Evolutionary conservation across 2,888 invertebrate species (phyloP).

Genomic region (Dione vanillae): DNA sequence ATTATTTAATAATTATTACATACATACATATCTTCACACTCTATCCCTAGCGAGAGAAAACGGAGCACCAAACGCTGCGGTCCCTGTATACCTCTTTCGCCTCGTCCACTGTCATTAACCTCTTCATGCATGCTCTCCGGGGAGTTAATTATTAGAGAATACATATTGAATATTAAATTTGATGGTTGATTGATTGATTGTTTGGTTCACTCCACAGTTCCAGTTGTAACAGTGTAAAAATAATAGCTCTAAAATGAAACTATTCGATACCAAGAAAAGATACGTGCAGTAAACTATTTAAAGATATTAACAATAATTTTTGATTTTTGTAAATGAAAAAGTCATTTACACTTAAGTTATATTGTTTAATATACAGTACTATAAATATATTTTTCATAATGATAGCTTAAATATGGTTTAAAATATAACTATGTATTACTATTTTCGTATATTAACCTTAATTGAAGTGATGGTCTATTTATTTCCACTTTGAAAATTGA

Average conservation of each 20-base stretch:
- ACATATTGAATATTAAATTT: no score
- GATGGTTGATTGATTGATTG: no score
- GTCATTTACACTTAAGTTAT: neutral
- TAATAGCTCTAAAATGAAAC: neutral
- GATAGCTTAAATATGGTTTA: neutral
- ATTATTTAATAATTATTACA: no score
- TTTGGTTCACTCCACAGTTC: no score
- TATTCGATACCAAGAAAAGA: neutral
- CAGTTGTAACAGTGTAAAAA: neutral
- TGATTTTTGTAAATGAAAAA: neutral
- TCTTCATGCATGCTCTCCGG: no score
- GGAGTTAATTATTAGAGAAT: no score
- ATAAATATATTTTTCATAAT: neutral
- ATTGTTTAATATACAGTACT: neutral
- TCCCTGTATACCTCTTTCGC: no score
- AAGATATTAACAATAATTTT: conserved; percentile 7
- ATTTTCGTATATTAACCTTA: neutral
- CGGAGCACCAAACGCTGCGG: no score
- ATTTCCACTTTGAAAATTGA: neutral
- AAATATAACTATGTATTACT: neutral
- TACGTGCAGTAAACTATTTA: neutral
- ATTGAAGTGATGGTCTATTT: neutral
- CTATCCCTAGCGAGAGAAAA: no score
- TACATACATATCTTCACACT: no score
- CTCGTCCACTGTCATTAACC: no score